phyloP scores from a whole-genome alignment of 2,113 vertebrate genomes.

The Platycercus adscitus region DNA sequence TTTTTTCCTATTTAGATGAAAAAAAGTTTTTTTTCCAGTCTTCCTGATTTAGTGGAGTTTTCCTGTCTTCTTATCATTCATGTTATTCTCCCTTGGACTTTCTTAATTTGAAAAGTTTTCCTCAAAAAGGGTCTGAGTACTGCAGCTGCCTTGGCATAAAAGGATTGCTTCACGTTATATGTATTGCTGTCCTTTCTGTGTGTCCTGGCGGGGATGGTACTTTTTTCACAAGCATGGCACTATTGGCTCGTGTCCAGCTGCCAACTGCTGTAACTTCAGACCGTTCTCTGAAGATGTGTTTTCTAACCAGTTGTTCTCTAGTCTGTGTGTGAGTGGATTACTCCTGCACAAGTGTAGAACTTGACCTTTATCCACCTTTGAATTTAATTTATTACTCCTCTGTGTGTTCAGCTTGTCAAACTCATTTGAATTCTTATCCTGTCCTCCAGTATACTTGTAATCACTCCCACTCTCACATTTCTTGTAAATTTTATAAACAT shows the following conservation, averaged over 20 bases:
- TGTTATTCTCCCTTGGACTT: neutral
- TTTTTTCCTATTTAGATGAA: neutral
- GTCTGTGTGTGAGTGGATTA: neutral
- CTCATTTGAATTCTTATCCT: neutral
- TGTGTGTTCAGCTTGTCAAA: neutral
- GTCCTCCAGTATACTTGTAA: neutral
- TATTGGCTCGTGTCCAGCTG: conserved; percentile 13
- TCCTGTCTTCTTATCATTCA: neutral
- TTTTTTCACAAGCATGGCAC: neutral
- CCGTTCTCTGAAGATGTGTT: neutral
- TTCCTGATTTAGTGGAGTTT: neutral
- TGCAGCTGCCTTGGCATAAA: neutral
- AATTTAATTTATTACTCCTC: neutral
- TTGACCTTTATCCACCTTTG: neutral
- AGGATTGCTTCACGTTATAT: neutral
- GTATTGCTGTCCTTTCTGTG: neutral
- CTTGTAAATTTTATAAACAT: neutral
- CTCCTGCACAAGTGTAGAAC: neutral
- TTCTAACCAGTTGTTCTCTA: conserved; percentile 3
- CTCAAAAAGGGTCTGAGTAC: neutral
- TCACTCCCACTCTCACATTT: neutral
- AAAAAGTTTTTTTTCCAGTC: neutral
- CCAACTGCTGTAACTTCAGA: neutral
- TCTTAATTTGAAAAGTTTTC: neutral
- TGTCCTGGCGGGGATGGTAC: neutral